Evolutionary conservation across 2,113 vertebrate genomes (phyloP).

Genomic region (Ictalurus furcatus): DNA sequence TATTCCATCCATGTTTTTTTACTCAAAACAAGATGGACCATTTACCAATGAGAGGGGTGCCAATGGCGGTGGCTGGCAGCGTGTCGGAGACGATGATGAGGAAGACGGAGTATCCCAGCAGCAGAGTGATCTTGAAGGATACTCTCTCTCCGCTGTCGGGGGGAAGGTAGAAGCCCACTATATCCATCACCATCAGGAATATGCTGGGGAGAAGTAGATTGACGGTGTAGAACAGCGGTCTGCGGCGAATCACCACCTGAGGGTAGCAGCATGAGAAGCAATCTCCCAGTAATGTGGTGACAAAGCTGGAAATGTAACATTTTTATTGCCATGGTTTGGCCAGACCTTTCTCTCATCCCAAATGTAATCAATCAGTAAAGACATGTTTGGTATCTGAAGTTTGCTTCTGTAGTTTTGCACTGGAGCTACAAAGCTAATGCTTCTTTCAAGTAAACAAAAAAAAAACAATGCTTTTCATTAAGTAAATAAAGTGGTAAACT

Average conservation of each 20-base stretch:
- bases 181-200: conserved; percentile 96
- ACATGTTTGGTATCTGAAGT: neutral
- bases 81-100: conserved; percentile 97
- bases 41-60: conserved; percentile 90
- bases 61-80: conserved; percentile 88
- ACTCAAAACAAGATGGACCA: neutral
- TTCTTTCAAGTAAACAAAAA: neutral
- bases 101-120: conserved; percentile 96
- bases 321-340: neutral
- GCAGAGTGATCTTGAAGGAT: conserved; percentile 97
- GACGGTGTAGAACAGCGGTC: conserved; percentile 92
- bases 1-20: conserved; percentile 3
- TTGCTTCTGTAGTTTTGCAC: neutral
- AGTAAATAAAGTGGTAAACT: neutral
- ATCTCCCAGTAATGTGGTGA: conserved; percentile 5
- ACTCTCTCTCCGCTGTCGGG: conserved; percentile 95
- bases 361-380: neutral
- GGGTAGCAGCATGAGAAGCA: neutral
- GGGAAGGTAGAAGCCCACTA: conserved; percentile 95
- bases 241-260: conserved; percentile 92
- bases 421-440: neutral
- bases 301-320: conserved; percentile 2
- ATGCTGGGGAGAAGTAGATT: conserved; percentile 92
- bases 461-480: neutral
- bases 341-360: neutral